Evolutionary conservation across 2,888 invertebrate genomes (phyloP), one percentile per base, ranked within the genome.

Genomic region (Drosophila silvestris): DNA sequence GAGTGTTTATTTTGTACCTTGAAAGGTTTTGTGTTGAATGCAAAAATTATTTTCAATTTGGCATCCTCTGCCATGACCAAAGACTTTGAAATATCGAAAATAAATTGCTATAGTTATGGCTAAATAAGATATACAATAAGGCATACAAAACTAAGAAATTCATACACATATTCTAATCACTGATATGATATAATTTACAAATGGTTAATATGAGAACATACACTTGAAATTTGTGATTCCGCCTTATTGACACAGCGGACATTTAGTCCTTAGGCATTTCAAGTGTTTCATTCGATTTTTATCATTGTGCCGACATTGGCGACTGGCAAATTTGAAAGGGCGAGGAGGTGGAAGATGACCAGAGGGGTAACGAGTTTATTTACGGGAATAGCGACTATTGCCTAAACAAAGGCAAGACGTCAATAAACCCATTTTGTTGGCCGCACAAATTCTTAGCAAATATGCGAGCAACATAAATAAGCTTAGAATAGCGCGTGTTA

Each of bases 381-480:
- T 74, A 28, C 26, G 44, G 37, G 35, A 26, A 19, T 26, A 57
- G 39, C 37, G 52, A 41, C 28, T 50, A 22, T 60, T 58, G 63
- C 61, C 66, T 64, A 77, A 82, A 71, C 82, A 74, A 83, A 77
- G 74, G 67, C 66, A 64, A 65, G 54, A 79, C 58, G 78, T 70
- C 78, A 81, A 81, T 78, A 79, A 77, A 78, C 82, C 52, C 82
- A 84, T 75, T 47, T 74, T 77, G 64, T 65, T 33, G 54, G 70
- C 60, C 72, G 22, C 60, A 76, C 90, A 86, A 86, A 90, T 85
- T 88, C 79, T 70, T 74, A 74, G 77, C 90, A 87, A 86, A 86
- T 86, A 85, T 87, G 88, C 79, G 77, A 61, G 74, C 60, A 71
- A 88, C 83, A 86, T 90, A 85, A 86, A 86, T 79, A 90, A 85